A percentile compares a stretch with the other conserved stretches of the same genome.
Evolutionary conservation across 92 coral and sea anemone species (phyloP).

Genomic region (Parazoanthus swiftii): DNA sequence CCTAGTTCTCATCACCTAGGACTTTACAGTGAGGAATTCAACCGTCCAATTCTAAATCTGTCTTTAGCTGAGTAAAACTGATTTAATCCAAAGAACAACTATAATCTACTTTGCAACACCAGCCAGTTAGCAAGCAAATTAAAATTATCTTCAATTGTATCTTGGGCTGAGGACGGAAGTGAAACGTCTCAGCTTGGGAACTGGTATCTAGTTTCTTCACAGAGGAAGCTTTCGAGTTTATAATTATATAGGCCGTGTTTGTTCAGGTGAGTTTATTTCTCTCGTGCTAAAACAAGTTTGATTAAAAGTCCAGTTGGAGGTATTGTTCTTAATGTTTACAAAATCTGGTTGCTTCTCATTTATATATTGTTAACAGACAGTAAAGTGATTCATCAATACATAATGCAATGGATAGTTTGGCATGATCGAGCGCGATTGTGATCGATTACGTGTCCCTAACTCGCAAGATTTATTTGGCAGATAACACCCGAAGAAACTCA

Average conservation of each 20-base stretch:
- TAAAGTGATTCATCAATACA: too few relatives aligned
- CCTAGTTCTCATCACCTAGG: too few relatives aligned
- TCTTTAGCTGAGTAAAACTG: too few relatives aligned
- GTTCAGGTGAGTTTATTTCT: conserved; percentile 18
- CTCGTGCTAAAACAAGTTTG: background rate
- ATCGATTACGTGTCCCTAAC: background rate
- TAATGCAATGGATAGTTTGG: background rate
- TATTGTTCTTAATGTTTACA: background rate
- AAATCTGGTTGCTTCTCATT: conserved; percentile 30
- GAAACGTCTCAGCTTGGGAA: background rate
- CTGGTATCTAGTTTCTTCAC: conserved; percentile 11
- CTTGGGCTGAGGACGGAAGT: too few relatives aligned
- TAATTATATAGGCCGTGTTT: background rate
- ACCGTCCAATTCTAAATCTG: too few relatives aligned
- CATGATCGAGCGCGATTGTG: background rate
- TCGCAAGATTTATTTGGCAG: background rate
- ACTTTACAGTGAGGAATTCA: too few relatives aligned
- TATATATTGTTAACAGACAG: background rate
- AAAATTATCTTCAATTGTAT: too few relatives aligned
- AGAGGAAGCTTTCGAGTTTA: background rate
- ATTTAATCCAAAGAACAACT: too few relatives aligned
- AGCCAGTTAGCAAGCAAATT: too few relatives aligned
- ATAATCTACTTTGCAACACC: too few relatives aligned
- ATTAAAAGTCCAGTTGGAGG: background rate
- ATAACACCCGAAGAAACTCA: background rate